These are phyloP conservation scores for Dynastes hyllus DNA, from an alignment of 2,888 invertebrate species.

Conservation along the genomic window DNA sequence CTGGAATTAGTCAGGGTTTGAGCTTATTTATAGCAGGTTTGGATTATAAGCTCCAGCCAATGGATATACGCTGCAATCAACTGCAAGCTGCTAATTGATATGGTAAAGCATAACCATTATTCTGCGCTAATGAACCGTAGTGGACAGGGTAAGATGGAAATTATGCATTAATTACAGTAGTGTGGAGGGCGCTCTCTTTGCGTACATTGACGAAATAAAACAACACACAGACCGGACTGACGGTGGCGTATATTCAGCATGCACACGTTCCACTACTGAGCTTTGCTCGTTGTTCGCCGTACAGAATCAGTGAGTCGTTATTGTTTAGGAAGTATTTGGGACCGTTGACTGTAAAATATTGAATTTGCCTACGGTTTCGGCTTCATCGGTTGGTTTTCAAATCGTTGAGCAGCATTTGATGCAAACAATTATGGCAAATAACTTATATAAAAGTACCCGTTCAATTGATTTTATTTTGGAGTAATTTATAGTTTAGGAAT, in stretches of 20 bases:
- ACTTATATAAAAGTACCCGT: background rate
- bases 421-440: conserved; percentile 35
- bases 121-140: conserved; percentile 56
- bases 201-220: conserved; percentile 35
- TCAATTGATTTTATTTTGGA: background rate
- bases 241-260: background rate
- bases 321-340: conserved; percentile 39
- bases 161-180: conserved; percentile 53
- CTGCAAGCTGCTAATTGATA: conserved; percentile 57
- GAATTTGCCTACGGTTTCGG: conserved; percentile 24
- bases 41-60: conserved; percentile 20
- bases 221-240: conserved; percentile 24
- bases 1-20: background rate
- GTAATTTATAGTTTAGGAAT: background rate
- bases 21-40: conserved; percentile 20
- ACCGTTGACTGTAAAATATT: conserved; percentile 28
- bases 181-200: conserved; percentile 40
- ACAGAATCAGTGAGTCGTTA: conserved; percentile 22
- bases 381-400: conserved; percentile 30
- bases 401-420: conserved; percentile 18
- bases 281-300: conserved; percentile 23
- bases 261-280: conserved; percentile 20
- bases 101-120: conserved; percentile 58
- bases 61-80: conserved; percentile 35
- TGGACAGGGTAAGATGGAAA: conserved; percentile 54